A percentile compares a stretch with the other conserved stretches of the same genome.
phyloP scores from a whole-genome alignment of 2,113 vertebrate species.

The Phoxinus phoxinus region DNA sequence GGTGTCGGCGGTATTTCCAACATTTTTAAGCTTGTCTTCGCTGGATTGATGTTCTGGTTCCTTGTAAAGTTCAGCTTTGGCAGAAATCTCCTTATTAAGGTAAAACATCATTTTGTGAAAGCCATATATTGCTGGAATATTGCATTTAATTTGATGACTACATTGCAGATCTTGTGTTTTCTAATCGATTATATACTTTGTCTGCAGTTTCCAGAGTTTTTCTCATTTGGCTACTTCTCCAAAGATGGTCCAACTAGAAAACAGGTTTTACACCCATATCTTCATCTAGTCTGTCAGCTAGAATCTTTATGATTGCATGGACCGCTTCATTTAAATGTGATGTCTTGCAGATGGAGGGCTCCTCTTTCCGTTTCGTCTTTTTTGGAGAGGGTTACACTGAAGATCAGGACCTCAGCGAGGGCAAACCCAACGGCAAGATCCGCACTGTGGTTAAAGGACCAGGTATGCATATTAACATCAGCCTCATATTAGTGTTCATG shows the following conservation, averaged over 20 bases:
- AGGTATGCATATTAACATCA: slow-evolving; percentile 73
- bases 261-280: slow-evolving; percentile 80
- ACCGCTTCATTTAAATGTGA: not conserved
- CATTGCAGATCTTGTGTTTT: not conserved
- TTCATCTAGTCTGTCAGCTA: not conserved
- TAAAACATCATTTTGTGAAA: slow-evolving; percentile 69
- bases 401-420: slow-evolving; percentile 75
- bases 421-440: slow-evolving; percentile 88
- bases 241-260: slow-evolving; percentile 90
- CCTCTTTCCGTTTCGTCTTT: slow-evolving; percentile 89
- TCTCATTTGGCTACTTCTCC: slow-evolving; percentile 89
- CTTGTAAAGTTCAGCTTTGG: slow-evolving; percentile 89
- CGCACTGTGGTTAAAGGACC: slow-evolving; percentile 92
- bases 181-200: not conserved
- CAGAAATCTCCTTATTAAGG: slow-evolving; percentile 89
- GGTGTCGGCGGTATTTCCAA: slow-evolving; percentile 83
- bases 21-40: slow-evolving; percentile 86
- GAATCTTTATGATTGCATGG: not conserved
- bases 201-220: slow-evolving; percentile 88
- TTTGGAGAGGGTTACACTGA: slow-evolving; percentile 90
- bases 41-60: slow-evolving; percentile 88
- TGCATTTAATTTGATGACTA: not conserved
- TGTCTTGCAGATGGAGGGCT: slow-evolving; percentile 81
- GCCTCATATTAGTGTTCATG: not conserved
- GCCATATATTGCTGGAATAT: not conserved